phyloP scores from a whole-genome alignment of 1,140 invertebrate genomes.

The Penaeus chinensis region DNA sequence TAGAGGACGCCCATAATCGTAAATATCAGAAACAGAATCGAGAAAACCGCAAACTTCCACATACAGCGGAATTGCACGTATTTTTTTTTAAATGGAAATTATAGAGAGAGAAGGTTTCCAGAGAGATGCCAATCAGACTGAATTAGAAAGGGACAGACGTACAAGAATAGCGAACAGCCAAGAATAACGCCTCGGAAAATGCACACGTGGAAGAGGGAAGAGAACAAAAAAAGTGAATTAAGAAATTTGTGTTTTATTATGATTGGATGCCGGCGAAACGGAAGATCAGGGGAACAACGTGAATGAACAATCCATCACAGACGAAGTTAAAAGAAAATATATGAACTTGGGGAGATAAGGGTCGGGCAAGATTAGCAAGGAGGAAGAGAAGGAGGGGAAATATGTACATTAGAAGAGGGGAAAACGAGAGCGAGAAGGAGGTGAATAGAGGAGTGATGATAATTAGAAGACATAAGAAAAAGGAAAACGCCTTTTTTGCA shows the following conservation, averaged over 20 bases:
- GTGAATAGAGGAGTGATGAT: conserved; percentile 9
- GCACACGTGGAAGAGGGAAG: neutral
- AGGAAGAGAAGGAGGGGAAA: neutral
- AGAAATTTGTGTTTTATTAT: neutral
- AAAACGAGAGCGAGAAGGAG: conserved; percentile 1
- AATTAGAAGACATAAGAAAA: no score
- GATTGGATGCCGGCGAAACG: neutral
- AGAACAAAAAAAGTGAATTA: neutral
- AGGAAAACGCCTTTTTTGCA: no score
- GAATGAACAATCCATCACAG: neutral
- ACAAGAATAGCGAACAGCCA: neutral
- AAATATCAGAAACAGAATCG: no score
- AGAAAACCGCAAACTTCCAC: no score
- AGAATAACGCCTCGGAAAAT: no score
- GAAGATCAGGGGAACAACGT: no score
- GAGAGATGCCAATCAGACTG: no score
- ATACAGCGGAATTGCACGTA: no score
- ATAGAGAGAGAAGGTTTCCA: no score
- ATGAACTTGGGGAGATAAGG: neutral
- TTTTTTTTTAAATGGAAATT: no score
- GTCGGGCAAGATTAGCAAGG: neutral
- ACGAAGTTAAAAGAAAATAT: neutral
- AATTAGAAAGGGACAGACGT: neutral
- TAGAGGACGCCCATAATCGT: no score
- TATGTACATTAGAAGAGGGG: neutral